A percentile compares a stretch with the other conserved stretches of the same genome.
Conservation (phyloP, 1,140 invertebrate species). For the Polyergus mexicanus region DNA sequence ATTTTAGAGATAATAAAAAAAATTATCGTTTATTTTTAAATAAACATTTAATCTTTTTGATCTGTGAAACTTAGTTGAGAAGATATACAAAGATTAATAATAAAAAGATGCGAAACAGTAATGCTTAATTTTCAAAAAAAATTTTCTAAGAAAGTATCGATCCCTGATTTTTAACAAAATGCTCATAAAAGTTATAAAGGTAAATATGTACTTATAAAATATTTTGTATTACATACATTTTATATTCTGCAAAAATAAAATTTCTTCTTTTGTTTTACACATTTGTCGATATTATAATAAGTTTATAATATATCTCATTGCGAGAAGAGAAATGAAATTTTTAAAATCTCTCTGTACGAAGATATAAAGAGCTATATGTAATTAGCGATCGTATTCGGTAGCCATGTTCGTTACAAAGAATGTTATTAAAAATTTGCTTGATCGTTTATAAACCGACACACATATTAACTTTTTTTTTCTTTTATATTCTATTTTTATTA, state of each 20-base stretch:
- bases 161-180: no score
- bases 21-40: not conserved
- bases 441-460: constrained; percentile 35
- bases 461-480: constrained; percentile 19
- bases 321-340: not conserved
- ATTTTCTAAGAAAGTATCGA: no score
- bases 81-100: no score
- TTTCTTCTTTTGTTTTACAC: not conserved
- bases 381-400: not conserved
- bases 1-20: not conserved
- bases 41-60: not conserved
- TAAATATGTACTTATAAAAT: no score
- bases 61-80: no score
- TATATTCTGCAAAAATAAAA: not conserved
- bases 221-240: not conserved
- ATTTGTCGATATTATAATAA: not conserved
- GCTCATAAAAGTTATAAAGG: no score
- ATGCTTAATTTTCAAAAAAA: no score
- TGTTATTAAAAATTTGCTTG: constrained; percentile 33
- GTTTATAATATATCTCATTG: not conserved
- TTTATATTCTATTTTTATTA: not conserved
- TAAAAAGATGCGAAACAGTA: no score
- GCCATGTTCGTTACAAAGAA: not conserved
- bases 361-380: constrained; percentile 7
- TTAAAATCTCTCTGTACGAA: not conserved